Conservation (phyloP, 2,888 invertebrate species). For the Hipparchia semele region DNA sequence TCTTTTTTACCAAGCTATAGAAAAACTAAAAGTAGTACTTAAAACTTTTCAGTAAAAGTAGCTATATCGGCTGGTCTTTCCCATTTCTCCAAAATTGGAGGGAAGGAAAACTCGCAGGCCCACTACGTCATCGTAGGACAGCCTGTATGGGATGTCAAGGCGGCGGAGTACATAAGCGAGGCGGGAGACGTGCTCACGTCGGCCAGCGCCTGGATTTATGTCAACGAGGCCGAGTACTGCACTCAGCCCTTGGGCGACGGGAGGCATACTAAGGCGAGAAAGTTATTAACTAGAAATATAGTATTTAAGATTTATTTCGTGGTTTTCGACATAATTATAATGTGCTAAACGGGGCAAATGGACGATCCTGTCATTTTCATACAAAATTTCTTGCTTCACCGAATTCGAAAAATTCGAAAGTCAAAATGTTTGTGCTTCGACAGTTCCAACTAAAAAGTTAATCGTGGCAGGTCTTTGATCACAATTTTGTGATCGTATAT, state of each 20-base stretch:
- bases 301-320: too few relatives aligned
- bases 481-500: too few relatives aligned
- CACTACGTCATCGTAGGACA: conserved; percentile 85
- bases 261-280: conserved; percentile 71
- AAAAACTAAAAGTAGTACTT: too few relatives aligned
- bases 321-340: too few relatives aligned
- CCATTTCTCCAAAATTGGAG: conserved; percentile 81
- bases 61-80: conserved; percentile 84
- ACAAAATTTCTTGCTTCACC: too few relatives aligned
- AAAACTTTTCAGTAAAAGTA: conserved; percentile 78
- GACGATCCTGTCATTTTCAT: too few relatives aligned
- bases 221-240: conserved; percentile 83
- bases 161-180: conserved; percentile 72
- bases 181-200: conserved; percentile 85
- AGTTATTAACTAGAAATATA: background rate
- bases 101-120: conserved; percentile 71
- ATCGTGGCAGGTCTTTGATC: too few relatives aligned
- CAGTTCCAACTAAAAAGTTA: too few relatives aligned
- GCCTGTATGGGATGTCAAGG: conserved; percentile 83
- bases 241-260: conserved; percentile 80
- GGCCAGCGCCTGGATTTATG: conserved; percentile 83
- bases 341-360: too few relatives aligned
- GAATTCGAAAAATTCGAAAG: too few relatives aligned
- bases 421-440: too few relatives aligned
- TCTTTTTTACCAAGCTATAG: too few relatives aligned